Conservation (phyloP, 2,797 vertebrate genomes). For the Sebastes hopkinsi region DNA sequence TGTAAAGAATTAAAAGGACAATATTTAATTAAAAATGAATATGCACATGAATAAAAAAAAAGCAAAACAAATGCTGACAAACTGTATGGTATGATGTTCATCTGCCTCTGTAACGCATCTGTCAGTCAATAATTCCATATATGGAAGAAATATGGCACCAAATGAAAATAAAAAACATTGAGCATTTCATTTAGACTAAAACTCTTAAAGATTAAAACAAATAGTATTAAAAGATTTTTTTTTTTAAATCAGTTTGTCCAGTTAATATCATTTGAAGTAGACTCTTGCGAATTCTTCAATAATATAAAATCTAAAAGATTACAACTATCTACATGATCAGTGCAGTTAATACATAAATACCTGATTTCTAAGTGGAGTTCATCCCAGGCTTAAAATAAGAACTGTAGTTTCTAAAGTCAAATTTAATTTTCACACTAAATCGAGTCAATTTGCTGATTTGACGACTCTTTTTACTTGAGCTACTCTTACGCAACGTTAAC, state of each 20-base stretch:
- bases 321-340: constrained; percentile 3
- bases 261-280: not conserved
- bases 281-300: not conserved
- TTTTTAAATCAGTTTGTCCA: not conserved
- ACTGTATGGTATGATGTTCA: not conserved
- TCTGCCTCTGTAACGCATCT: too few relatives aligned
- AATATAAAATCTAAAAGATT: constrained; percentile 7
- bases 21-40: not conserved
- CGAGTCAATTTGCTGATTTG: not conserved
- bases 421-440: not conserved
- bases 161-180: not conserved
- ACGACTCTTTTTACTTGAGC: not conserved
- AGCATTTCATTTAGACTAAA: not conserved
- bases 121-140: too few relatives aligned
- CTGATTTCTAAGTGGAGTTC: not conserved
- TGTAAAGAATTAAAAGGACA: not conserved
- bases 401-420: not conserved
- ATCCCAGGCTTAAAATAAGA: too few relatives aligned
- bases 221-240: not conserved
- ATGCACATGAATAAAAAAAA: constrained; percentile 14
- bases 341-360: constrained; percentile 27
- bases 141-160: not conserved
- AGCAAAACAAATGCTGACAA: not conserved
- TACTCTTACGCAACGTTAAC: not conserved
- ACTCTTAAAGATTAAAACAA: not conserved